Percentiles rank a stretch among this genome's conserved stretches.
These are phyloP conservation scores for Theropithecus gelada DNA, from an alignment of 2,113 vertebrate species.

Conservation along the genomic window DNA sequence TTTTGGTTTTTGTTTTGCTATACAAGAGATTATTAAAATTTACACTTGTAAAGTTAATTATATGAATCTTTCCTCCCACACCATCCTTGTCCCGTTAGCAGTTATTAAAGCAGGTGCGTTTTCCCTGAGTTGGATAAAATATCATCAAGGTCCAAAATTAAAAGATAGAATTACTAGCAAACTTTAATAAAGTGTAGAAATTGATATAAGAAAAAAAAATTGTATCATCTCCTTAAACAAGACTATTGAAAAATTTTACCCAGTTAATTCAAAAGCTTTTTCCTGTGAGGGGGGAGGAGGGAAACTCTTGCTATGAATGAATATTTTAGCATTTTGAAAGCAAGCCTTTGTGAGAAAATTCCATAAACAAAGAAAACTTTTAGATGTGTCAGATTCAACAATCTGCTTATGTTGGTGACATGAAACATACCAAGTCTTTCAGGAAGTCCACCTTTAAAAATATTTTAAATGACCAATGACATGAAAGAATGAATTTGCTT, in stretches of 20 bases:
- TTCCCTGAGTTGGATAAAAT: not conserved
- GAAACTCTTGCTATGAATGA: not conserved
- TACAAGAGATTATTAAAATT: conserved; percentile 21
- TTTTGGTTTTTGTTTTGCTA: not conserved
- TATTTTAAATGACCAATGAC: not conserved
- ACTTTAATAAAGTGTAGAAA: not conserved
- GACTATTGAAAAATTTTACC: not conserved
- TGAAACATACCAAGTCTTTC: not conserved
- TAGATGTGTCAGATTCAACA: conserved; percentile 26
- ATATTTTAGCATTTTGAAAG: conserved; percentile 18
- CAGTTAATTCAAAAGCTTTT: not conserved
- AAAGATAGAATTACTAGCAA: not conserved
- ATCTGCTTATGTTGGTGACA: not conserved
- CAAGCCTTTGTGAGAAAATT: not conserved
- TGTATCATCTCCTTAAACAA: not conserved
- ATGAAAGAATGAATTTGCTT: not conserved
- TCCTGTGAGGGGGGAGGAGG: not conserved
- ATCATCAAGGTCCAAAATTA: not conserved
- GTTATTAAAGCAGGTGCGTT: not conserved
- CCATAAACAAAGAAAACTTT: conserved; percentile 39
- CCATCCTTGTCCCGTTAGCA: not conserved
- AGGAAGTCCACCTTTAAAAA: conserved; percentile 8
- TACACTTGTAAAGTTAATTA: not conserved
- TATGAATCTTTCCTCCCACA: not conserved
- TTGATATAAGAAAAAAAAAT: not conserved